phyloP scores from a whole-genome alignment of 2,113 vertebrate species.

The Genyomyrus donnyi region DNA sequence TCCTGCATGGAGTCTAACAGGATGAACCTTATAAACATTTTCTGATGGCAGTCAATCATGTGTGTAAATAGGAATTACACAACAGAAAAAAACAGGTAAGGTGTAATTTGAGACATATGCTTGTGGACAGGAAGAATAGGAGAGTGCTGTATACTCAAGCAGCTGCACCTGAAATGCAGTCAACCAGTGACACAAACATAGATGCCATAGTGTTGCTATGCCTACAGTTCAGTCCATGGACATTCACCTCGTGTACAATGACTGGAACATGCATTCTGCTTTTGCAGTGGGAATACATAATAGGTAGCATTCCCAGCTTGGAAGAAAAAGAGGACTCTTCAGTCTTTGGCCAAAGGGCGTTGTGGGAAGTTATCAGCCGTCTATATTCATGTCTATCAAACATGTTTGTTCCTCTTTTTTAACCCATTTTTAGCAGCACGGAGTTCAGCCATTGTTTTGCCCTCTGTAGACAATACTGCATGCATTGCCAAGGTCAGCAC shows the following conservation, averaged over 20 bases:
- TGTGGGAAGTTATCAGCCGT: conserved; percentile 10
- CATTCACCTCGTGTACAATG: not conserved
- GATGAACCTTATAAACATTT: not conserved
- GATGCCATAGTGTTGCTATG: not conserved
- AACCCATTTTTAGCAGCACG: conserved; percentile 11
- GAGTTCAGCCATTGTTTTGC: not conserved
- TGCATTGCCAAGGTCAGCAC: conserved; percentile 14
- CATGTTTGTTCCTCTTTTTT: conserved; percentile 19
- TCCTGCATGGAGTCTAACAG: not conserved
- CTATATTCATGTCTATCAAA: not conserved
- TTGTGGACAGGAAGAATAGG: not conserved
- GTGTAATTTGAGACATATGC: not conserved
- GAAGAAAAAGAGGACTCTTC: not conserved
- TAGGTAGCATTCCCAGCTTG: not conserved
- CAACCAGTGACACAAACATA: not conserved
- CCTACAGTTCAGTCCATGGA: not conserved
- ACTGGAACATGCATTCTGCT: not conserved
- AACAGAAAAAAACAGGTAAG: not conserved
- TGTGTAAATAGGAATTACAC: not conserved
- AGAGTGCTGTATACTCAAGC: not conserved
- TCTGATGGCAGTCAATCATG: not conserved
- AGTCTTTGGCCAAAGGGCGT: not conserved
- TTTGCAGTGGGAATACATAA: conserved; percentile 6
- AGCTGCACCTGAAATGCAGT: not conserved
- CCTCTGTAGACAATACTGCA: conserved; percentile 12